Percentiles rank a stretch among this genome's conserved stretches.
phyloP scores from a whole-genome alignment of 1,140 invertebrate species.

The Monomorium pharaonis region DNA sequence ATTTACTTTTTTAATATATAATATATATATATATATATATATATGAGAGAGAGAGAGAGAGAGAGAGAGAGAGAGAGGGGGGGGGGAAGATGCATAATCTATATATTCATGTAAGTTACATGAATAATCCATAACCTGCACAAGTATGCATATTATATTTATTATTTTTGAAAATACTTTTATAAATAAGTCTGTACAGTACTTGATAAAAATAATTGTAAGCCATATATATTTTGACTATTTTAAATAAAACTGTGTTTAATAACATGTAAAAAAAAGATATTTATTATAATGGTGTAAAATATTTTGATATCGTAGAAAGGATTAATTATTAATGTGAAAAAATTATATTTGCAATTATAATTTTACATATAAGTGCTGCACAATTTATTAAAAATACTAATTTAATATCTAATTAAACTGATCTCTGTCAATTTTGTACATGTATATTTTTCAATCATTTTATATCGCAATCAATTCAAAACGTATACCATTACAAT shows the following conservation, averaged over 20 bases:
- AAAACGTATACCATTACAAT: neutral
- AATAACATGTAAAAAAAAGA: neutral
- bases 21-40: too few species aligned
- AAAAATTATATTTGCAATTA: neutral
- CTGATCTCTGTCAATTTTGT: neutral
- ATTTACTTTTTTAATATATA: neutral
- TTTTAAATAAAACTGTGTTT: neutral
- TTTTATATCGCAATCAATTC: neutral
- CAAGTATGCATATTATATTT: neutral
- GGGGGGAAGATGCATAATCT: neutral
- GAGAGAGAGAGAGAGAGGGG: neutral
- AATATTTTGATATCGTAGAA: neutral
- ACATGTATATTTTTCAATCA: neutral
- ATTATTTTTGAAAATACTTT: slow-evolving; percentile 17
- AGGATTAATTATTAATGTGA: neutral
- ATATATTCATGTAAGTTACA: slow-evolving; percentile 22
- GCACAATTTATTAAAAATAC: neutral
- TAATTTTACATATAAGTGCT: neutral
- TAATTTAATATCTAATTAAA: neutral
- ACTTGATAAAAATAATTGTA: slow-evolving; percentile 11
- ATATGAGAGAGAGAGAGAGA: neutral
- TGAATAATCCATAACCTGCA: slow-evolving; percentile 2
- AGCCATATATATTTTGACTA: neutral
- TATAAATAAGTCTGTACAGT: neutral
- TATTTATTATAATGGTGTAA: neutral